Evolutionary conservation across 2,888 invertebrate species (phyloP).

Genomic region (Microdon myrmicae): DNA sequence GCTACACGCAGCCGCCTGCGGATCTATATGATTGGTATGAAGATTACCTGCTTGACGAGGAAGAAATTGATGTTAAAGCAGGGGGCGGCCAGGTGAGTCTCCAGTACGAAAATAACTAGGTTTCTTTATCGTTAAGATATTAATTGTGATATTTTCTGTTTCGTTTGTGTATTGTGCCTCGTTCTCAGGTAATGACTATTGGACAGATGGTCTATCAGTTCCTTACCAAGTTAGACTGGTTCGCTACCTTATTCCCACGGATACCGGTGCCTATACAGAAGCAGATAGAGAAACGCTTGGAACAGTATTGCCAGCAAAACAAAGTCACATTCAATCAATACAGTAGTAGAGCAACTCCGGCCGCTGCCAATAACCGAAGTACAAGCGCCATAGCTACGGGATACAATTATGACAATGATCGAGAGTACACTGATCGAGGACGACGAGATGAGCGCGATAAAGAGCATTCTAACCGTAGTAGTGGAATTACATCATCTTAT

Average conservation of each 20-base stretch:
- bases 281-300: conserved; percentile 82
- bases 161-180: conserved; percentile 10
- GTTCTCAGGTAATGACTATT: conserved; percentile 76
- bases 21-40: conserved; percentile 98
- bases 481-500: conserved; percentile 55
- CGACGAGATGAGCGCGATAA: conserved; percentile 57
- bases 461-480: conserved; percentile 50
- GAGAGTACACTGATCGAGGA: conserved; percentile 63
- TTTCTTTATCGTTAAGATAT: conserved; percentile 21
- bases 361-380: conserved; percentile 25
- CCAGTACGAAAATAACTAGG: conserved; percentile 53
- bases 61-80: conserved; percentile 97
- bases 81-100: conserved; percentile 86
- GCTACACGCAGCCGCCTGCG: conserved; percentile 95
- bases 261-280: conserved; percentile 98
- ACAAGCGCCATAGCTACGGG: conserved; percentile 16
- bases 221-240: conserved; percentile 97
- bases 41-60: conserved; percentile 94
- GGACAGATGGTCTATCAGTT: conserved; percentile 93
- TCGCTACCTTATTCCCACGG: conserved; percentile 96
- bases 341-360: conserved; percentile 32
- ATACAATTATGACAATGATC: conserved; percentile 56
- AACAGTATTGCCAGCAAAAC: conserved; percentile 72
- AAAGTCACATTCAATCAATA: conserved; percentile 61
- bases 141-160: conserved; percentile 14